Conservation (phyloP, 2,797 vertebrate species). For the Pelobates cultripes region DNA sequence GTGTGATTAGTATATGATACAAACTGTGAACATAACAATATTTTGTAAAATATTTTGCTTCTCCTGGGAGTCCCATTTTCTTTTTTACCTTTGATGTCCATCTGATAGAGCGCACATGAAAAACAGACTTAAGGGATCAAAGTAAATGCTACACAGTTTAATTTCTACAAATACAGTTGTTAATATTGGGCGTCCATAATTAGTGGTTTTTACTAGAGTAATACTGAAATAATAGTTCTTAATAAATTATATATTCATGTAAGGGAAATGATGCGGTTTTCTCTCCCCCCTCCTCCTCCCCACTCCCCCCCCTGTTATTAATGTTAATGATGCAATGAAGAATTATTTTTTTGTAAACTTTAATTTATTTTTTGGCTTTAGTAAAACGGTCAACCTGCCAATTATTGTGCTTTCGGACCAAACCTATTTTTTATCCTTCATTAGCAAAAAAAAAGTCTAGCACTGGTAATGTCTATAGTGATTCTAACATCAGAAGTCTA, state of each 20-base stretch:
- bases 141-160: no score
- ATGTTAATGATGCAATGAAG: slow-evolving; percentile 28
- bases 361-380: slow-evolving; percentile 47
- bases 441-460: background rate
- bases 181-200: no score
- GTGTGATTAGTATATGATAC: no score
- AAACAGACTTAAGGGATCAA: no score
- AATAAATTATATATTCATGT: background rate
- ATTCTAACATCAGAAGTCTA: background rate
- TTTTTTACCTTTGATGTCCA: no score
- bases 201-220: no score
- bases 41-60: no score
- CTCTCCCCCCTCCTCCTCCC: slow-evolving; percentile 2
- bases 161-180: no score
- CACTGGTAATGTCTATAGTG: slow-evolving; percentile 7
- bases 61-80: no score
- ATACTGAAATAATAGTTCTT: background rate
- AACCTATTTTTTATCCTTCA: slow-evolving; percentile 15
- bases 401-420: slow-evolving; percentile 28
- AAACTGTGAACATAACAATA: no score
- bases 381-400: slow-evolving; percentile 13
- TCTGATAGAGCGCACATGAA: no score
- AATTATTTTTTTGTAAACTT: slow-evolving; percentile 49
- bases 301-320: slow-evolving; percentile 18
- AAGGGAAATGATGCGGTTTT: slow-evolving; percentile 4